Conservation (phyloP, 1,140 invertebrate species). For the Hyphantria cunea region DNA sequence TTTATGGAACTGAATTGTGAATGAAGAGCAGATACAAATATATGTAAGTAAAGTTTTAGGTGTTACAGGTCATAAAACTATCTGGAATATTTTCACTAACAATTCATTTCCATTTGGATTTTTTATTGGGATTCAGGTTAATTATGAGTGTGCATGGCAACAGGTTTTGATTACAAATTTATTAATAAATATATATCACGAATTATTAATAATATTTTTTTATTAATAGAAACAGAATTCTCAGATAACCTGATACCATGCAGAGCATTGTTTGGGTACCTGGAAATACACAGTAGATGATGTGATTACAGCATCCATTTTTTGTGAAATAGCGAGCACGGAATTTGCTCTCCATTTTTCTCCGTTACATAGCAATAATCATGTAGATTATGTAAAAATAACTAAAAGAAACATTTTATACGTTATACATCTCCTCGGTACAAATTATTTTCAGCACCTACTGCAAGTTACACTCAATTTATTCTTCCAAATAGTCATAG, state of each 20-base stretch:
- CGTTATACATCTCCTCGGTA: constrained; percentile 5
- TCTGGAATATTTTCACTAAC: constrained; percentile 41
- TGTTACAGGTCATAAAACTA: background rate
- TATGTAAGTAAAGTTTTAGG: background rate
- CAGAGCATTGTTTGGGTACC: constrained; percentile 58
- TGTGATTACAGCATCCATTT: constrained; percentile 65
- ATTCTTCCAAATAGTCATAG: background rate
- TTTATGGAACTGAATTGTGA: constrained; percentile 27
- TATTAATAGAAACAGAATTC: background rate
- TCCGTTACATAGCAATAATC: constrained; percentile 40
- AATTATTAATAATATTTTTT: background rate
- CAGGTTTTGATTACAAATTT: constrained; percentile 41
- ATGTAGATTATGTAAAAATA: constrained; percentile 39
- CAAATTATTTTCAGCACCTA: constrained; percentile 14
- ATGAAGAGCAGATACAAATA: constrained; percentile 9
- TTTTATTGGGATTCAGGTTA: constrained; percentile 46
- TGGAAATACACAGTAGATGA: constrained; percentile 74
- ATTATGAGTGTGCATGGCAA: constrained; percentile 51
- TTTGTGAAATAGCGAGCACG: constrained; percentile 56
- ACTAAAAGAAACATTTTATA: constrained; percentile 9
- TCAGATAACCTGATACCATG: constrained; percentile 58
- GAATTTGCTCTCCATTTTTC: constrained; percentile 43
- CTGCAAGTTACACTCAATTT: constrained; percentile 8
- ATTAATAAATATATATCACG: background rate
- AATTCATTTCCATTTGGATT: constrained; percentile 46